Conservation (phyloP, 2,888 invertebrate species). For the Harpalus rubripes region DNA sequence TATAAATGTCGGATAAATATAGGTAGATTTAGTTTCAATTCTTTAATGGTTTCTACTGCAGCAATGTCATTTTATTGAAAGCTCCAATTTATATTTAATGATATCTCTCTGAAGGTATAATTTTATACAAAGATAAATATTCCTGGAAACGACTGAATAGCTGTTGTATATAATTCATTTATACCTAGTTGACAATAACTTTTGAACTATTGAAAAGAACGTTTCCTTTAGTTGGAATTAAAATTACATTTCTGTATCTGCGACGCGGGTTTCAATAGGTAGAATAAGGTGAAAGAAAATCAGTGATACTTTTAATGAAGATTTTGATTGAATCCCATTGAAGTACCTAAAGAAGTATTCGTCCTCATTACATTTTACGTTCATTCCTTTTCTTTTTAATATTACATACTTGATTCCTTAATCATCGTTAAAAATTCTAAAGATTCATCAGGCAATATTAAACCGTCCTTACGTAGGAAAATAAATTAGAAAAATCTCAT, state of each 20-base stretch:
- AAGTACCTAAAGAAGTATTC: conserved; percentile 7
- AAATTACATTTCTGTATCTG: not conserved
- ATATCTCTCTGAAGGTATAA: no score
- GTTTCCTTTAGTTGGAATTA: not conserved
- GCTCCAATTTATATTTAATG: no score
- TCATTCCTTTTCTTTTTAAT: conserved; percentile 9
- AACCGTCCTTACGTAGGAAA: conserved; percentile 14
- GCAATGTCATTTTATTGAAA: no score
- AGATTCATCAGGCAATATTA: conserved; percentile 52
- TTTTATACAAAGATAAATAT: no score
- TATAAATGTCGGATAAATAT: no score
- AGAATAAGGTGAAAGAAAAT: conserved; percentile 3
- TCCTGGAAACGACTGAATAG: not conserved
- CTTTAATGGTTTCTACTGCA: no score
- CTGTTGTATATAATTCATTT: not conserved
- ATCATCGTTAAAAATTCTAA: conserved; percentile 45
- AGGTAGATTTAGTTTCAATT: no score
- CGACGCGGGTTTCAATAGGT: not conserved
- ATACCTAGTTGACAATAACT: not conserved
- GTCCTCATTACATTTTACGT: conserved; percentile 26
- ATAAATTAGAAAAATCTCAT: conserved; percentile 62
- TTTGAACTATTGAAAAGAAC: not conserved
- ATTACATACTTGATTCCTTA: conserved; percentile 32
- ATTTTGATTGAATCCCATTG: conserved; percentile 22
- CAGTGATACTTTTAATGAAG: conserved; percentile 27